Percentiles rank a stretch among this genome's conserved stretches.
These are phyloP conservation scores for Meles meles DNA, from an alignment of 2,113 vertebrate species.

Conservation along the genomic window DNA sequence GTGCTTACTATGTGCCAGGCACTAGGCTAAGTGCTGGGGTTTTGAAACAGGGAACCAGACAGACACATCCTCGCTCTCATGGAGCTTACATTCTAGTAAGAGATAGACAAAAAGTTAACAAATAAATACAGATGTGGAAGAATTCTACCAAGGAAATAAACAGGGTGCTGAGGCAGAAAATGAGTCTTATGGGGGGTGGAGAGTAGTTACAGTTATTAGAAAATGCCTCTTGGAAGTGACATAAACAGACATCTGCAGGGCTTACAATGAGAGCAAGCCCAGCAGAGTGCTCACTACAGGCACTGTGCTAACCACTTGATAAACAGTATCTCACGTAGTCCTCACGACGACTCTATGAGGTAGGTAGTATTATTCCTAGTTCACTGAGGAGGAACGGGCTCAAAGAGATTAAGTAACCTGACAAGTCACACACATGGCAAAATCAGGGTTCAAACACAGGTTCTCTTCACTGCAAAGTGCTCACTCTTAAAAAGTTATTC, in stretches of 20 bases:
- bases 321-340: not conserved
- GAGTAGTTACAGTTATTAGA: not conserved
- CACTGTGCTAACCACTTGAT: not conserved
- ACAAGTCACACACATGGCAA: slow-evolving; percentile 28
- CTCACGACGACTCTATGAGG: slow-evolving; percentile 60
- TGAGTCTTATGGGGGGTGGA: not conserved
- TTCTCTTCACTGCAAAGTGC: not conserved
- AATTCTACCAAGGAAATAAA: slow-evolving; percentile 12
- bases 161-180: not conserved
- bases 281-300: not conserved
- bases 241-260: not conserved
- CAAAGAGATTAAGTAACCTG: not conserved
- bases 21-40: not conserved
- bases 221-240: not conserved
- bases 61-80: slow-evolving; percentile 35
- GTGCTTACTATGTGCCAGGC: not conserved
- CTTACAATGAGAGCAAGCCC: not conserved
- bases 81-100: slow-evolving; percentile 68
- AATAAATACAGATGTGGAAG: slow-evolving; percentile 37
- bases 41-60: not conserved
- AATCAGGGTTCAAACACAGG: not conserved
- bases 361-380: slow-evolving; percentile 57
- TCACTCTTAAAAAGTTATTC: not conserved
- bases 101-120: slow-evolving; percentile 21
- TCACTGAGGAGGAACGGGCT: slow-evolving; percentile 29